Conservation (phyloP, 2,888 invertebrate species). For the Halocaridina rubra region DNA sequence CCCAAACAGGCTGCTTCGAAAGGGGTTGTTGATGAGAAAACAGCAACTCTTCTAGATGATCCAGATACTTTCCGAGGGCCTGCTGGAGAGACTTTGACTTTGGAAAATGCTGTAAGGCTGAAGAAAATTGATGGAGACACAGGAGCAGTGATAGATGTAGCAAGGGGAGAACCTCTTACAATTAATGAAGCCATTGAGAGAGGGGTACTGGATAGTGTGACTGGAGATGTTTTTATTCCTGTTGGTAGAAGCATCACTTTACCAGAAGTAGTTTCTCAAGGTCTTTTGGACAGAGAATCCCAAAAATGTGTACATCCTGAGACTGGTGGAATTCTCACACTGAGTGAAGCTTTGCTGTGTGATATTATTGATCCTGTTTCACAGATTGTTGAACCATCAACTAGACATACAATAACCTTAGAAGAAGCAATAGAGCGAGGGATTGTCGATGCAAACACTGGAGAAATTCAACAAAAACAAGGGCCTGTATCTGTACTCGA, state of each 20-base stretch:
- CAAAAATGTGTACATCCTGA: conserved; percentile 88
- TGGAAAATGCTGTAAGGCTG: conserved; percentile 80
- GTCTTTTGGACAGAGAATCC: conserved; percentile 80
- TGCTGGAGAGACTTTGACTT: conserved; percentile 73
- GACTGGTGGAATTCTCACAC: conserved; percentile 81
- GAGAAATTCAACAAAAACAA: conserved; percentile 75
- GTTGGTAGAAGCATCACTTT: conserved; percentile 83
- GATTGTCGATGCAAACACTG: conserved; percentile 79
- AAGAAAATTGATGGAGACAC: conserved; percentile 79
- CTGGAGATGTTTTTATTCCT: conserved; percentile 81
- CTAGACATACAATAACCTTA: conserved; percentile 78
- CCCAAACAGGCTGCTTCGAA: conserved; percentile 80
- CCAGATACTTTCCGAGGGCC: conserved; percentile 36
- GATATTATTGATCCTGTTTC: conserved; percentile 89
- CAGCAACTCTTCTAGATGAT: conserved; percentile 75
- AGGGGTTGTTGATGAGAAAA: conserved; percentile 86
- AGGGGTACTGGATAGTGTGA: conserved; percentile 82
- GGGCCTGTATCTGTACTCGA: conserved; percentile 77
- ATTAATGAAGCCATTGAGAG: conserved; percentile 86
- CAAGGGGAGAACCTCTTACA: conserved; percentile 81
- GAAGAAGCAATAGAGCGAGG: conserved; percentile 81
- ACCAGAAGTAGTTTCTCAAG: conserved; percentile 86
- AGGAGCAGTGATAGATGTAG: conserved; percentile 86
- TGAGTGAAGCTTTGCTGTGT: conserved; percentile 86
- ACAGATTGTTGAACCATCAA: conserved; percentile 75